phyloP scores from a whole-genome alignment of 2,888 invertebrate genomes.

The Plebejus argus region DNA sequence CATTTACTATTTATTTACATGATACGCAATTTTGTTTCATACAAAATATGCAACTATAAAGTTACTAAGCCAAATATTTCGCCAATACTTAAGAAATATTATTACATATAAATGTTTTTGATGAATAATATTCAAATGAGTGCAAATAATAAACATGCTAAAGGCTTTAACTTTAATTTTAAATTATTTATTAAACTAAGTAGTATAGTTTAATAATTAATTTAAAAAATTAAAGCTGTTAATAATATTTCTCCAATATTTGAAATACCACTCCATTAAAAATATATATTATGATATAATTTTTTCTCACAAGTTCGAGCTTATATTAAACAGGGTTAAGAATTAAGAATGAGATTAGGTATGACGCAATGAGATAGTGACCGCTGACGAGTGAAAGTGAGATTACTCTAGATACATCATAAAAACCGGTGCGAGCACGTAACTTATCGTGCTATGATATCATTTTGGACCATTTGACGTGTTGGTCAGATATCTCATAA shows the following conservation, averaged over 20 bases:
- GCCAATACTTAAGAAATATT: background rate
- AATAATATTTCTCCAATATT: no score
- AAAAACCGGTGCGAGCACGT: conserved; percentile 22
- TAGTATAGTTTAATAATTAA: no score
- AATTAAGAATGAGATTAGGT: background rate
- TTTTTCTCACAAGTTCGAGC: background rate
- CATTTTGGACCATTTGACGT: background rate
- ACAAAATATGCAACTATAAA: conserved; percentile 3
- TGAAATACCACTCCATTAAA: no score
- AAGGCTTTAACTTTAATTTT: background rate
- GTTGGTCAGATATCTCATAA: background rate
- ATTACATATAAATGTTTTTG: background rate
- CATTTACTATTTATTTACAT: conserved; percentile 29
- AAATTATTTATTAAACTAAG: no score
- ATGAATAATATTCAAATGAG: background rate
- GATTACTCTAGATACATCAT: conserved; percentile 18
- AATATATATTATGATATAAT: background rate
- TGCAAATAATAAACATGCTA: background rate
- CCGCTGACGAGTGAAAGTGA: conserved; percentile 39
- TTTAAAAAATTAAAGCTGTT: no score
- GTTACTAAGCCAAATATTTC: background rate
- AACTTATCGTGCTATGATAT: conserved; percentile 12
- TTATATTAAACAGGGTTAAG: background rate
- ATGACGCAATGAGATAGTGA: conserved; percentile 27
- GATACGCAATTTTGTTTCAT: conserved; percentile 9